These are phyloP conservation scores for Solenodon paradoxus DNA, from an alignment of 2,113 vertebrate genomes.

Conservation along the genomic window DNA sequence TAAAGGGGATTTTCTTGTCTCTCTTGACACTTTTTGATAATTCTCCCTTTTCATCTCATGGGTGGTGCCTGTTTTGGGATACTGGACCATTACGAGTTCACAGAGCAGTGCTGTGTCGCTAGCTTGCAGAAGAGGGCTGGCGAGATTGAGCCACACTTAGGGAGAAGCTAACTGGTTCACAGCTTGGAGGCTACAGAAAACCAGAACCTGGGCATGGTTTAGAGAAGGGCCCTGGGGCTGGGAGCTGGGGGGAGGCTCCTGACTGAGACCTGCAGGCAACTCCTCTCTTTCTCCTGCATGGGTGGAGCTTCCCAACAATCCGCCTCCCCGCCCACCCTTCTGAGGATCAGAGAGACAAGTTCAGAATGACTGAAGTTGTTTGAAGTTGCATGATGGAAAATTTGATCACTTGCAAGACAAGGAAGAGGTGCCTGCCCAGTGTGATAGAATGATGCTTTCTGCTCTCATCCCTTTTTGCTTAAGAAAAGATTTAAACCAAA, in stretches of 20 bases:
- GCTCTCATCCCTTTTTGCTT: neutral
- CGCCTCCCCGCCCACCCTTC: too few relatives aligned
- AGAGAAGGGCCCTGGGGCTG: too few relatives aligned
- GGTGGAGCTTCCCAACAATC: rapidly evolving
- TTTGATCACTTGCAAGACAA: neutral
- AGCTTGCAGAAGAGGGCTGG: neutral
- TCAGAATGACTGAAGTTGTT: neutral
- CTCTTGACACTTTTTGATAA: neutral
- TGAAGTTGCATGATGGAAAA: neutral
- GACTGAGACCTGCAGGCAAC: too few relatives aligned
- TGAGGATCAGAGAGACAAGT: too few relatives aligned
- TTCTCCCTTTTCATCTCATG: neutral
- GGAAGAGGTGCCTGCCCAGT: neutral
- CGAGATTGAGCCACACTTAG: neutral
- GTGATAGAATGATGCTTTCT: neutral
- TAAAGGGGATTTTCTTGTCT: neutral
- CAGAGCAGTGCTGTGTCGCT: neutral
- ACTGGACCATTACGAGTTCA: neutral
- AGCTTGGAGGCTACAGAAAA: neutral
- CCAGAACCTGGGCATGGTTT: rapidly evolving
- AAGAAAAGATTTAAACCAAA: neutral
- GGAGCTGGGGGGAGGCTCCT: rapidly evolving
- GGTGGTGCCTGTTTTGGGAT: neutral
- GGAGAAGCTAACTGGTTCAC: neutral
- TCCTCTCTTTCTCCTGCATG: rapidly evolving